Base-by-base conservation (phyloP, 2,888 invertebrate genomes). In the Halocaridina rubra region DNA sequence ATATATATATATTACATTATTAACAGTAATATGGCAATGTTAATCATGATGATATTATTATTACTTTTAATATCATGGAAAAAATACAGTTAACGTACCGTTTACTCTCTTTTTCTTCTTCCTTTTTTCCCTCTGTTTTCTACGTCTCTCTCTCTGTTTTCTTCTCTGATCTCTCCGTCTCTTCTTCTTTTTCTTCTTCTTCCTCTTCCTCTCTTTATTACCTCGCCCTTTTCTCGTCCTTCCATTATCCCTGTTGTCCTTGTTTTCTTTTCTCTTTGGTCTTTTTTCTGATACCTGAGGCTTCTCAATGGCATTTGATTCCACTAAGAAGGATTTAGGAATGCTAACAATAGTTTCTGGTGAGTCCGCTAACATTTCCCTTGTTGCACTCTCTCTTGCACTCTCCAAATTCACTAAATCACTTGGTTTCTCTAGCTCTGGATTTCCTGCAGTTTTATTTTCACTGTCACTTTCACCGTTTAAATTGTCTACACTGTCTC, bases 301-400 rank as follows among this genome's bases (percentile, higher is more conserved):
- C 29, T 32, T 77, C 30, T 61, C 77, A 22, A 77, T 77, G 61
- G 61, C 27, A 30, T 77, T 77, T 8, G 77, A 77, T 24, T 77
- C 61, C 8, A 77, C 32, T 3, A 53, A 22, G 39, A 46, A 46
- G 5, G 74, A 27, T 8, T 29, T 32, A 13, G 32, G 19, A 7
- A 59, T 33, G 13, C 32, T 24, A 3, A 33, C 30, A 57, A 53
- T 80, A 19, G 24, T 32, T 46, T 72, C 30, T n/a, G 84, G 84
- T 0, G 84, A 84, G 74, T 84, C 84, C 29, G 84, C 84, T n/a
- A 84, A 46, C 84, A 84, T 84, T 29, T 78, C 78, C 39, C 84
- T 32, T 1, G 2, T n/a, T 24, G 24, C 67, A 19, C 64, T n/a
- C 3, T 19, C 64, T 16, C n/a, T 27, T 53, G 53, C 19, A 16